These are phyloP conservation scores for Pygoscelis adeliae DNA, from an alignment of 2,113 vertebrate species.

Conservation along the genomic window DNA sequence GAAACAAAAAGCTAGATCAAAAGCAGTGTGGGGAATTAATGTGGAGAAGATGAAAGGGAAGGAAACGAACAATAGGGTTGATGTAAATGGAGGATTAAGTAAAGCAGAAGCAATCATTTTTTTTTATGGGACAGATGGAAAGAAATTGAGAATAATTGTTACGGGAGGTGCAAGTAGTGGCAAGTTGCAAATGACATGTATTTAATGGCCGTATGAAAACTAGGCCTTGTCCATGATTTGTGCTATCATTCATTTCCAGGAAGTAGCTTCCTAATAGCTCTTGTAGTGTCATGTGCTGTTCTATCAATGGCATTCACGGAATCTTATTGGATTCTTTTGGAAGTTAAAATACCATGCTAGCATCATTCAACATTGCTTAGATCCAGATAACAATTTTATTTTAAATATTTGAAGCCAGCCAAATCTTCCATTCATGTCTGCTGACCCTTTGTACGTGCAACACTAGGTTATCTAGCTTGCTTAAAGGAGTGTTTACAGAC, in stretches of 20 bases:
- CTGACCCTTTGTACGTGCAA: neutral
- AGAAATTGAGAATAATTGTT: constrained; percentile 48
- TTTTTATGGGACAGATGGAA: constrained; percentile 59
- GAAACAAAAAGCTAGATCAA: constrained; percentile 65
- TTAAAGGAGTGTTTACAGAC: neutral
- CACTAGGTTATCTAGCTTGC: neutral
- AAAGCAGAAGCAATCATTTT: constrained; percentile 57
- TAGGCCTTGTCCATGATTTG: neutral
- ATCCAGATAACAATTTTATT: neutral
- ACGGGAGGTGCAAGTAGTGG: neutral
- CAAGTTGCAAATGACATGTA: constrained; percentile 27
- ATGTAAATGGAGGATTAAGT: constrained; percentile 58
- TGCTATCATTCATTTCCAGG: neutral
- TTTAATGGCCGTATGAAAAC: neutral
- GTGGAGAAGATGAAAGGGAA: constrained; percentile 63
- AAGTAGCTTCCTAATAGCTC: neutral
- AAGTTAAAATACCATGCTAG: neutral
- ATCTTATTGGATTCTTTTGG: neutral
- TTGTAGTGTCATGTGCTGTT: neutral
- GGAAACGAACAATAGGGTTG: constrained; percentile 46
- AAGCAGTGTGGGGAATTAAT: constrained; percentile 51
- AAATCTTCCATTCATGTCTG: neutral
- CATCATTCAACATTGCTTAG: neutral
- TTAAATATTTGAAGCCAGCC: neutral
- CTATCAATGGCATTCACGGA: neutral